Conservation (phyloP, 2,113 vertebrate genomes). For the Gambusia holbrooki region DNA sequence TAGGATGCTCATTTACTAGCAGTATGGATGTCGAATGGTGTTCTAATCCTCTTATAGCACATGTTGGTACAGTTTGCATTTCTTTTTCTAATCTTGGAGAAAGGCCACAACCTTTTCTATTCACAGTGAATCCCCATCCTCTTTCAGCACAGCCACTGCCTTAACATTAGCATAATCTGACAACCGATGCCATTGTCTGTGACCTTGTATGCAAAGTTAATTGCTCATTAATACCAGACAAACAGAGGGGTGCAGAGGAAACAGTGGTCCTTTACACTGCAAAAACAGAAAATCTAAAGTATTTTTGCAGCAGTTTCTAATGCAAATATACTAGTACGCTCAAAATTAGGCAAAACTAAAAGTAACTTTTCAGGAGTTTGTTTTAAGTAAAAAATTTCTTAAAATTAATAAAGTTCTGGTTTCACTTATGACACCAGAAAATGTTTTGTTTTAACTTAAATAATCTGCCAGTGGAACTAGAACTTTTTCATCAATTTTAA, state of each 20-base stretch:
- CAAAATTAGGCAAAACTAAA: too few species aligned
- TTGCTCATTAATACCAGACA: constrained; percentile 79
- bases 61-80: constrained; percentile 80
- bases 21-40: constrained; percentile 72
- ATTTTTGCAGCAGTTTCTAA: too few species aligned
- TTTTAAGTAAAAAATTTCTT: too few species aligned
- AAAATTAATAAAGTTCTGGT: too few species aligned
- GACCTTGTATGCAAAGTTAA: constrained; percentile 81
- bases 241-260: constrained; percentile 76
- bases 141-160: constrained; percentile 62
- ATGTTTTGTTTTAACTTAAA: too few species aligned
- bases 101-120: constrained; percentile 68
- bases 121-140: constrained; percentile 65
- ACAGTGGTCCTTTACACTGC: constrained; percentile 26
- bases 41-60: constrained; percentile 79
- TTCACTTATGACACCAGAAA: too few species aligned
- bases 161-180: constrained; percentile 79
- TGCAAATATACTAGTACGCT: too few species aligned
- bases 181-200: constrained; percentile 72
- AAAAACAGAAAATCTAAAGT: too few species aligned
- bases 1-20: constrained; percentile 63
- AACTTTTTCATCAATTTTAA: too few species aligned
- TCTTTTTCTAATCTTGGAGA: constrained; percentile 75
- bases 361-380: too few species aligned
- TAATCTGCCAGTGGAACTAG: too few species aligned